Conservation (phyloP, 2,888 invertebrate genomes). For the Apamea anceps region DNA sequence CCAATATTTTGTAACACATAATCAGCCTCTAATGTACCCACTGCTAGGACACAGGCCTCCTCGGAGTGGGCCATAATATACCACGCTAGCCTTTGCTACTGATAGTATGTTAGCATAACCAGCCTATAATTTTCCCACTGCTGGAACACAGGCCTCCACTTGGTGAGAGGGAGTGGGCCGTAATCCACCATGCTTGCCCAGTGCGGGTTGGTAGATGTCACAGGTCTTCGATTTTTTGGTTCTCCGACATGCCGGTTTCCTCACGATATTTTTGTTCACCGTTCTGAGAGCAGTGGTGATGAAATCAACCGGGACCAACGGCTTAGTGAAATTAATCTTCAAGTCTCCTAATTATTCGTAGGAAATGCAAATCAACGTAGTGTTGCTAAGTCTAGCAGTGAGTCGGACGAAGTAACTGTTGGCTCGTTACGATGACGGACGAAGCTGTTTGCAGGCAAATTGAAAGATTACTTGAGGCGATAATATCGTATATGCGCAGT, state of each 20-base stretch:
- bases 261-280: background rate
- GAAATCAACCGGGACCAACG: background rate
- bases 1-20: background rate
- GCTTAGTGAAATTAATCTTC: background rate
- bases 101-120: too few relatives aligned
- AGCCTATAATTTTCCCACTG: too few relatives aligned
- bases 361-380: conserved; percentile 19
- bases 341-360: conserved; percentile 13
- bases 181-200: too few relatives aligned
- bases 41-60: too few relatives aligned
- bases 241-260: too few relatives aligned
- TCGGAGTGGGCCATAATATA: too few relatives aligned
- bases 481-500: conserved; percentile 17
- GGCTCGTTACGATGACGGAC: conserved; percentile 1
- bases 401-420: background rate
- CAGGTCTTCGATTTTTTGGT: too few relatives aligned
- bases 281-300: background rate
- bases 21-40: too few relatives aligned
- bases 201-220: too few relatives aligned
- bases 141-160: too few relatives aligned
- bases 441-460: conserved; percentile 37
- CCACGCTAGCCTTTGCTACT: too few relatives aligned
- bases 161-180: too few relatives aligned
- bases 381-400: background rate
- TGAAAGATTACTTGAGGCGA: conserved; percentile 46